Base-by-base conservation (phyloP, 2,888 invertebrate species). In the Hirtodrosophila duncani region DNA sequence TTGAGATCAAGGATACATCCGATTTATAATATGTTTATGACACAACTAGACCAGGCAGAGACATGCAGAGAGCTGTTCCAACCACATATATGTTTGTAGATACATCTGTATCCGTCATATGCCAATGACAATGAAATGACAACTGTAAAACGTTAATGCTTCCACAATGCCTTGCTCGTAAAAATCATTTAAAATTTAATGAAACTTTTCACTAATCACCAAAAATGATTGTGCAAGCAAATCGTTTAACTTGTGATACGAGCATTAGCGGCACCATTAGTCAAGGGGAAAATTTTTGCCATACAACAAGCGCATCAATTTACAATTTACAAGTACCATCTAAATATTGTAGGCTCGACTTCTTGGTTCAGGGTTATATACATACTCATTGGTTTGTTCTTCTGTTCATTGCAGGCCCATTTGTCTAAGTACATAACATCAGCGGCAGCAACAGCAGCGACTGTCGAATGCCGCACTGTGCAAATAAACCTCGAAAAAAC, bases 1-100 rank as follows among this genome's bases (percentile, higher is more conserved):
- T 68, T 68, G 63, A 71, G 71, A 72, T 72, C 71, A 71, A 71
- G 71, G 71, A 71, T 68, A 23, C 53, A 46, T 10, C 41, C 17
- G 8, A 26, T n/a, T 23, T 46, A 26, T 42, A 45, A 37, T 49
- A 45, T 39, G 46, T n/a, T n/a, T n/a, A n/a, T 61, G 61, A 36
- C 57, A 57, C 43, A 41, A 45, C 37, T 21, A 48, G 29, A 34
- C 30, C 38, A 38, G 38, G 31, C 36, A 38, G n/a, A 21, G 43
- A 43, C 33, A 43, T 1, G 17, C n/a, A 11, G 1, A 5, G 11
- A 18, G 13, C 29, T 7, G 24, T 11, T 13, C 13, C 41, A 21
- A 7, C n/a, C n/a, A n/a, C n/a, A n/a, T n/a, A n/a, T n/a, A n/a
- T n/a, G 11, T 5, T 49, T 49, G 48, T n/a, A n/a, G n/a, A n/a